Evolutionary conservation across 2,888 invertebrate species (phyloP).

Genomic region (Melanchra persicariae): DNA sequence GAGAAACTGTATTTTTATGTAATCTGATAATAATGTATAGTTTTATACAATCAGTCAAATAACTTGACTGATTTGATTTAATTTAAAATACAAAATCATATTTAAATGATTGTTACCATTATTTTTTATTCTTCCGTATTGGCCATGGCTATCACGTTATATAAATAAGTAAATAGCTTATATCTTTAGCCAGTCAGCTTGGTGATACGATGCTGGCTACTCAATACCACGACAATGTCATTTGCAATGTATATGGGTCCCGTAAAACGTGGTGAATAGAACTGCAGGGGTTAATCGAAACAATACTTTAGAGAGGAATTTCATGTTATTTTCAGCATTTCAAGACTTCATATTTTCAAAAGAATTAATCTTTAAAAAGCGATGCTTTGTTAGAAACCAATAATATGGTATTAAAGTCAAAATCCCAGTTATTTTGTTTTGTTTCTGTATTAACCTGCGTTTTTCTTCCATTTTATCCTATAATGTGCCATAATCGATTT

Average conservation of each 20-base stretch:
- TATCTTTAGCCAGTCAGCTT: neutral
- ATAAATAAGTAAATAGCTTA: neutral
- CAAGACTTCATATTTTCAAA: no score
- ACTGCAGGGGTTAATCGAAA: no score
- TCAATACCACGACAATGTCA: neutral
- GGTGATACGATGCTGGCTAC: neutral
- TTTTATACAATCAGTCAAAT: slow-evolving; percentile 29
- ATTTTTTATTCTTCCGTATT: no score
- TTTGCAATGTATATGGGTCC: neutral
- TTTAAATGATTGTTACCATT: neutral
- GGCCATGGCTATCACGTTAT: neutral
- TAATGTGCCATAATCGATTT: slow-evolving; percentile 7
- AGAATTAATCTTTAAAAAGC: no score
- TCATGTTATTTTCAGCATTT: no score
- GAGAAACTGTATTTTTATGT: slow-evolving; percentile 6
- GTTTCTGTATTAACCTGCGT: no score
- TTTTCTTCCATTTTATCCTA: neutral
- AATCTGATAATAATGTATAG: slow-evolving; percentile 13
- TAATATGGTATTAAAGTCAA: no score
- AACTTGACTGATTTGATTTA: neutral
- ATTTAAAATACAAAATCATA: neutral
- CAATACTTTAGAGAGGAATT: no score
- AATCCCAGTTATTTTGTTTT: no score
- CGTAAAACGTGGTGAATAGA: no score
- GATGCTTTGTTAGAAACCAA: no score